phyloP scores from a whole-genome alignment of 2,888 invertebrate species.

The Hermodice carunculata region DNA sequence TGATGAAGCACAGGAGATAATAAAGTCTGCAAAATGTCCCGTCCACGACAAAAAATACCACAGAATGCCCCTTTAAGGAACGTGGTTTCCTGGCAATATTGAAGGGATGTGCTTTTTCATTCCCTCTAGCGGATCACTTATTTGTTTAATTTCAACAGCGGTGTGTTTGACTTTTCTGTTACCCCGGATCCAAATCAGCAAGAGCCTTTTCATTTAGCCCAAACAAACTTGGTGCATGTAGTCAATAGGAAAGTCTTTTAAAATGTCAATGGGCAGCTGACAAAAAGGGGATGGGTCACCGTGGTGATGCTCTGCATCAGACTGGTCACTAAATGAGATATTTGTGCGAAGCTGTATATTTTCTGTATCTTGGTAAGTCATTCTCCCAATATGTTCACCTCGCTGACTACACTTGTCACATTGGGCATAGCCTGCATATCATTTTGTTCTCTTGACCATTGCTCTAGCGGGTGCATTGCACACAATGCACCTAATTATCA shows the following conservation, averaged over 20 bases:
- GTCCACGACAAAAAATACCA: too few relatives aligned
- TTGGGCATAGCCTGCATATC: constrained; percentile 23
- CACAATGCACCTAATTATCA: constrained; percentile 12
- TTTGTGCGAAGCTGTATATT: neutral
- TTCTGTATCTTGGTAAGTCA: neutral
- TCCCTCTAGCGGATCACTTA: too few relatives aligned
- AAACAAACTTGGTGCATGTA: too few relatives aligned
- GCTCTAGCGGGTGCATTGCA: constrained; percentile 30
- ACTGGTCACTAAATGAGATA: neutral
- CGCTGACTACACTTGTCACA: constrained; percentile 20
- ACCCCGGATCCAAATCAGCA: too few relatives aligned
- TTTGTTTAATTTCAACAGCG: too few relatives aligned
- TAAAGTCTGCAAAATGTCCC: too few relatives aligned
- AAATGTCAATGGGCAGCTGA: constrained; percentile 10
- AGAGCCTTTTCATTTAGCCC: too few relatives aligned
- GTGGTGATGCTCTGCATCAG: constrained; percentile 5
- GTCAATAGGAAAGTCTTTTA: constrained; percentile 6
- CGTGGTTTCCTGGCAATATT: too few relatives aligned
- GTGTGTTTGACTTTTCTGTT: too few relatives aligned
- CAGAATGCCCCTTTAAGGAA: too few relatives aligned
- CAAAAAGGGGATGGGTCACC: constrained; percentile 3
- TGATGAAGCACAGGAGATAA: too few relatives aligned
- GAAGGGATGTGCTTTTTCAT: too few relatives aligned
- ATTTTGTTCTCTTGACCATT: constrained; percentile 12
- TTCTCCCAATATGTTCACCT: neutral